Conservation (phyloP, 2,888 invertebrate species). For the Nephrotoma guestfalica region DNA sequence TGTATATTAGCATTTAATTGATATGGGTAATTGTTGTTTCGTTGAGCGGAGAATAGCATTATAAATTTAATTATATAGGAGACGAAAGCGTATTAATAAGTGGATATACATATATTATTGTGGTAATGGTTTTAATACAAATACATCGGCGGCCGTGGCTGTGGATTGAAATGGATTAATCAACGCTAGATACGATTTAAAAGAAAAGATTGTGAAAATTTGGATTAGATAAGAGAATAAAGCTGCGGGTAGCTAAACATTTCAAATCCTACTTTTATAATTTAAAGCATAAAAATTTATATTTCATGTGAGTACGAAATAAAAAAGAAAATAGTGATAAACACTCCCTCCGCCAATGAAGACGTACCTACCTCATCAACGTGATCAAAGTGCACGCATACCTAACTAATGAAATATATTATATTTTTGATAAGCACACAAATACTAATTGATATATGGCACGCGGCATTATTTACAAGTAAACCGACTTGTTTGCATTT, state of each 20-base stretch:
- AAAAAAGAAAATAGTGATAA: background rate
- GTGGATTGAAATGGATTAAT: background rate
- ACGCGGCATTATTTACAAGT: background rate
- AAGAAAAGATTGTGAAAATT: background rate
- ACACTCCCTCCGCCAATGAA: no score
- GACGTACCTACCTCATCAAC: background rate
- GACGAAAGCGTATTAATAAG: background rate
- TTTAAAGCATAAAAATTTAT: no score
- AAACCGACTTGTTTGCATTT: no score
- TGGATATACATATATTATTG: background rate
- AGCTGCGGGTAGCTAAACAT: background rate
- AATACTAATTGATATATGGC: background rate
- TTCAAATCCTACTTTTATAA: background rate
- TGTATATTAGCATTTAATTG: background rate
- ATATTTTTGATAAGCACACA: background rate
- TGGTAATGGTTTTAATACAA: background rate
- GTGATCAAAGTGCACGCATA: background rate
- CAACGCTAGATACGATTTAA: background rate
- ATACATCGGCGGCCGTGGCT: background rate
- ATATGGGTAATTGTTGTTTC: background rate
- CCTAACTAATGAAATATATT: background rate
- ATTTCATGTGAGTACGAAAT: background rate
- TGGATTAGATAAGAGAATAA: background rate
- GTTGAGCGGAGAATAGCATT: background rate
- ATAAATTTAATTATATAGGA: background rate